phyloP scores from a whole-genome alignment of 1,140 invertebrate species.

The Phocides pigmalion region DNA sequence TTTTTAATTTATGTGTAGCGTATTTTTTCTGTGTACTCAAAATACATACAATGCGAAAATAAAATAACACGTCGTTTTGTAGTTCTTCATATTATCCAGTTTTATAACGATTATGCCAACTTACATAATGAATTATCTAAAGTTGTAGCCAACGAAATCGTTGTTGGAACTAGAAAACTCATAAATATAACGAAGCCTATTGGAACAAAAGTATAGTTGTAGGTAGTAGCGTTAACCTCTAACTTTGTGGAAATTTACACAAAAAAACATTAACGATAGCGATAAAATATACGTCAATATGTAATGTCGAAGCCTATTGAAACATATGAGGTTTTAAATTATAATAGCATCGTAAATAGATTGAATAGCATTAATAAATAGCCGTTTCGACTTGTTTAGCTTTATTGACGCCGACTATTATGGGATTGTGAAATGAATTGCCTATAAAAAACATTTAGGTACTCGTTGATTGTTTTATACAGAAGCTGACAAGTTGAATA shows the following conservation, averaged over 20 bases:
- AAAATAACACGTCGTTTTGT: too few relatives aligned
- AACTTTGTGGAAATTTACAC: constrained; percentile 9
- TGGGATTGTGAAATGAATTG: background rate
- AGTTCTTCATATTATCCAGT: too few relatives aligned
- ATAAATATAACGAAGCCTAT: background rate
- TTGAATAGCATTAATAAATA: constrained; percentile 11
- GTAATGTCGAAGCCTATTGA: background rate
- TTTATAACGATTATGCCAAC: too few relatives aligned
- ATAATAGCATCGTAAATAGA: constrained; percentile 11
- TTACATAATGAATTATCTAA: too few relatives aligned
- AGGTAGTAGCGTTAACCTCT: background rate
- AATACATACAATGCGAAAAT: too few relatives aligned
- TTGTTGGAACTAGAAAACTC: too few relatives aligned
- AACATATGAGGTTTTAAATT: constrained; percentile 13
- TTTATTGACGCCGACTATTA: constrained; percentile 4
- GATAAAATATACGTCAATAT: constrained; percentile 4
- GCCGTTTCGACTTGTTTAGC: constrained; percentile 8
- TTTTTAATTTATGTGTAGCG: too few relatives aligned
- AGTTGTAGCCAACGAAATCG: too few relatives aligned
- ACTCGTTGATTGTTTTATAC: background rate
- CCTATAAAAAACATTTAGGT: background rate
- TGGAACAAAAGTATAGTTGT: constrained; percentile 4
- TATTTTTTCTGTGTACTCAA: too few relatives aligned
- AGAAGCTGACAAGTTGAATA: background rate
- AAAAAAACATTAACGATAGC: constrained; percentile 8